Percentiles rank a stretch among this genome's conserved stretches.
Conservation (phyloP, 2,113 vertebrate species). For the Pelmatolapia mariae region DNA sequence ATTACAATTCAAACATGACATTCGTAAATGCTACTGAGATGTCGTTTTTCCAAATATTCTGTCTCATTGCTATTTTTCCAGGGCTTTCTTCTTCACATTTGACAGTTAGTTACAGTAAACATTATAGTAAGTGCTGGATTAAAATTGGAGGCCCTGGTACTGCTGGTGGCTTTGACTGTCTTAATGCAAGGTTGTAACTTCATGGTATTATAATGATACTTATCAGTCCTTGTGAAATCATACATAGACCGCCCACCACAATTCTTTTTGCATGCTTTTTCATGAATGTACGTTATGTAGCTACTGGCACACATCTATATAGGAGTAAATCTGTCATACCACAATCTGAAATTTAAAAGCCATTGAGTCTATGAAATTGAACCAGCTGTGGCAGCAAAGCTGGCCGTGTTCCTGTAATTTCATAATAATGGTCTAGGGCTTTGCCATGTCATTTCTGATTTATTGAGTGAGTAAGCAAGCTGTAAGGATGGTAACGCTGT, state of each 20-base stretch:
- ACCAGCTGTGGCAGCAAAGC: neutral
- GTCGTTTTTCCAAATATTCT: neutral
- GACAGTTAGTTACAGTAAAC: neutral
- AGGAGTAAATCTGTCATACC: neutral
- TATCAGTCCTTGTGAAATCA: neutral
- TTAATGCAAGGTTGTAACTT: neutral
- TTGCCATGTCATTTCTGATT: neutral
- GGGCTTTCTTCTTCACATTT: neutral
- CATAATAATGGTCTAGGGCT: neutral
- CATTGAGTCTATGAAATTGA: neutral
- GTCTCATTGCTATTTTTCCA: neutral
- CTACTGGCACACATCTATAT: neutral
- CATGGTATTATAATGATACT: neutral
- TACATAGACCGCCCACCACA: neutral
- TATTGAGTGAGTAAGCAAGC: slow-evolving; percentile 2
- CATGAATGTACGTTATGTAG: neutral
- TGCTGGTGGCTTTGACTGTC: neutral
- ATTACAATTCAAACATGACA: neutral
- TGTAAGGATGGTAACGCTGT: neutral
- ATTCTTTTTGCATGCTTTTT: neutral
- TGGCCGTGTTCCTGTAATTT: neutral
- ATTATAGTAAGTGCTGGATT: neutral
- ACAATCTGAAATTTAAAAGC: neutral
- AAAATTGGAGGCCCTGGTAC: neutral
- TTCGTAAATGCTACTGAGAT: neutral